Evolutionary conservation across 2,797 vertebrate genomes (phyloP).

Genomic region (Poliocrania exsul): DNA sequence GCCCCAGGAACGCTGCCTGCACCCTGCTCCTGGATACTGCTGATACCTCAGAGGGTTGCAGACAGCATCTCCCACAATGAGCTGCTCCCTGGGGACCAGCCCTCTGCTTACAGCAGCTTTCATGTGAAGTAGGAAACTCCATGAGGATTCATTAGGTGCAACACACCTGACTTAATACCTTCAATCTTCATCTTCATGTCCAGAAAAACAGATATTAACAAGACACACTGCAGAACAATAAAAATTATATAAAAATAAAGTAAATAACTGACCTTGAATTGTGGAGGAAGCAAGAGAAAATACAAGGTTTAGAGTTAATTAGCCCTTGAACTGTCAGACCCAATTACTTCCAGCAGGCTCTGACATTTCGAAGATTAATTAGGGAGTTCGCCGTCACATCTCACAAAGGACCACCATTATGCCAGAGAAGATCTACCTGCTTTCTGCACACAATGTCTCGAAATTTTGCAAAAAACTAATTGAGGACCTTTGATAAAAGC

Average conservation of each 20-base stretch:
- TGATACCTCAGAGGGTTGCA: neutral
- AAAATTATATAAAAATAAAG: constrained; percentile 24
- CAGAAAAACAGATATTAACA: neutral
- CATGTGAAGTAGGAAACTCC: neutral
- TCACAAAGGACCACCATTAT: constrained; percentile 49
- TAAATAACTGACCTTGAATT: constrained; percentile 58
- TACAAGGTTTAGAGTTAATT: constrained; percentile 72
- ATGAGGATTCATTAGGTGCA: neutral
- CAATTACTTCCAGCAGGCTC: constrained; percentile 70
- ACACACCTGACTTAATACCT: neutral
- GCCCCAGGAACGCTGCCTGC: neutral
- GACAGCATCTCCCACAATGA: neutral
- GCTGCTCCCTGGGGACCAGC: neutral
- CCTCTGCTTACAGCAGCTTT: neutral
- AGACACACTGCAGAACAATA: neutral
- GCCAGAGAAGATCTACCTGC: constrained; percentile 43
- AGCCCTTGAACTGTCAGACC: constrained; percentile 73
- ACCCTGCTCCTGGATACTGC: neutral
- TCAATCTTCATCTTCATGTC: neutral
- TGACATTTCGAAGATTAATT: constrained; percentile 79
- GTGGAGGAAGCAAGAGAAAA: constrained; percentile 55
- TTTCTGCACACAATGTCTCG: neutral
- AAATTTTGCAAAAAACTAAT: constrained; percentile 15
- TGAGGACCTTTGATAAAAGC: neutral
- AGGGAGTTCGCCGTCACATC: constrained; percentile 63